These are phyloP conservation scores for Lepus townsendii DNA, from an alignment of 2,797 vertebrate species.

Conservation along the genomic window DNA sequence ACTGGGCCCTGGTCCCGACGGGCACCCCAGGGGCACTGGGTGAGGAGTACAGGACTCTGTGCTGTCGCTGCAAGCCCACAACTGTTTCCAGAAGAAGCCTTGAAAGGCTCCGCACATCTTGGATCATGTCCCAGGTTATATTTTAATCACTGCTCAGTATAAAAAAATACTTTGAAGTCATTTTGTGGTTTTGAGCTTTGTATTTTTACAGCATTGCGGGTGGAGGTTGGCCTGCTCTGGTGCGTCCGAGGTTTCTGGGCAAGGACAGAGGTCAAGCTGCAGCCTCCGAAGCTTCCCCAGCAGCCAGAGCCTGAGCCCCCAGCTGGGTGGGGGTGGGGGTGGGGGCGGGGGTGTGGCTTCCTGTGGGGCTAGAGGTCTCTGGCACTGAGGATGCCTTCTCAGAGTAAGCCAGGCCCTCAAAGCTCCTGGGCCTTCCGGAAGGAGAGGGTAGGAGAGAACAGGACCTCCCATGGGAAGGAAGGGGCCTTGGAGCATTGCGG, in stretches of 20 bases:
- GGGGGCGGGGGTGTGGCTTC: neutral
- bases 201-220: neutral
- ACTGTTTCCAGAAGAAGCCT: neutral
- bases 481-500: neutral
- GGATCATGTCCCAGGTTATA: neutral
- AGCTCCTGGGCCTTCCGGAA: neutral
- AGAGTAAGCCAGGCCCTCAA: neutral
- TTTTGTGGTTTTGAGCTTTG: neutral
- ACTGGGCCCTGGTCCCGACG: accelerated
- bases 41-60: neutral
- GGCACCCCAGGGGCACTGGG: neutral
- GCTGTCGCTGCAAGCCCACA: neutral
- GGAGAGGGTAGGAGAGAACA: neutral
- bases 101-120: neutral
- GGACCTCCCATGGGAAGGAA: neutral
- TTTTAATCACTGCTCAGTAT: slow-evolving; percentile 17
- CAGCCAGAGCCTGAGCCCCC: neutral
- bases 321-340: too few relatives aligned
- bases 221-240: neutral
- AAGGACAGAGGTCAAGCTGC: neutral
- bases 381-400: neutral
- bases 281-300: neutral
- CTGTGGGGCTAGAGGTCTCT: neutral
- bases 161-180: neutral
- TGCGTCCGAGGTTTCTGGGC: neutral